Percentiles rank a stretch among this genome's conserved stretches.
These are phyloP conservation scores for Abramis brama DNA, from an alignment of 2,113 vertebrate species.

Conservation along the genomic window DNA sequence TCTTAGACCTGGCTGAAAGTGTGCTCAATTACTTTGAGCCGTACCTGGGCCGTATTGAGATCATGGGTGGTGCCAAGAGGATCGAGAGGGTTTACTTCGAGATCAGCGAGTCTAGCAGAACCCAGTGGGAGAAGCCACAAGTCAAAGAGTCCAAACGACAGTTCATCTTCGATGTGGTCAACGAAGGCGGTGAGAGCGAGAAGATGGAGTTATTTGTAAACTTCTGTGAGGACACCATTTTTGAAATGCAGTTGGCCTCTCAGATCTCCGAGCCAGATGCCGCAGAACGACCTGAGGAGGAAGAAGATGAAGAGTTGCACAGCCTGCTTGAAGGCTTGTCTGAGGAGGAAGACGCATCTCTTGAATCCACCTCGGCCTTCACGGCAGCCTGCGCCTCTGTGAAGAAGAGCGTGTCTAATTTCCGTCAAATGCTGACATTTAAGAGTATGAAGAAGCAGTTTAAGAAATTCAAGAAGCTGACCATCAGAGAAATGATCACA, in stretches of 20 bases:
- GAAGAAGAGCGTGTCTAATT: conserved; percentile 76
- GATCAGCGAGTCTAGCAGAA: conserved; percentile 95
- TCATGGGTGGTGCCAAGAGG: conserved; percentile 95
- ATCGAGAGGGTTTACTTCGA: conserved; percentile 98
- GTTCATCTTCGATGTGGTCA: conserved; percentile 98
- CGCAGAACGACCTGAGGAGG: conserved; percentile 82
- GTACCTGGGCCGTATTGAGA: conserved; percentile 95
- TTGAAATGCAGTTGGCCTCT: conserved; percentile 98
- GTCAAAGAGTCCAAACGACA: conserved; percentile 98
- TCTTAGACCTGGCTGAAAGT: conserved; percentile 91
- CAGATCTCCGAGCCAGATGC: conserved; percentile 92
- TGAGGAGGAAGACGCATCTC: conserved; percentile 76
- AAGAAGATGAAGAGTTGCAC: conserved; percentile 80
- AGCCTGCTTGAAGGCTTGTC: conserved; percentile 76
- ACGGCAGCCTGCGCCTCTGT: conserved; percentile 80
- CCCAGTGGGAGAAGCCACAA: conserved; percentile 98
- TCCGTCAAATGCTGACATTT: conserved; percentile 81
- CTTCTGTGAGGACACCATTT: conserved; percentile 98
- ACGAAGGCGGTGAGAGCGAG: conserved; percentile 94
- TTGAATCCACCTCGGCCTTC: conserved; percentile 88
- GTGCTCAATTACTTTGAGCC: conserved; percentile 96
- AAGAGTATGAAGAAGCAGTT: conserved; percentile 86
- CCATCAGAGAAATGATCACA: conserved; percentile 86
- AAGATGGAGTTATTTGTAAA: conserved; percentile 99
- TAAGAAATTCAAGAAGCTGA: conserved; percentile 89